Base-by-base conservation (phyloP, 1,140 invertebrate species). In the Heliconius hewitsoni region DNA sequence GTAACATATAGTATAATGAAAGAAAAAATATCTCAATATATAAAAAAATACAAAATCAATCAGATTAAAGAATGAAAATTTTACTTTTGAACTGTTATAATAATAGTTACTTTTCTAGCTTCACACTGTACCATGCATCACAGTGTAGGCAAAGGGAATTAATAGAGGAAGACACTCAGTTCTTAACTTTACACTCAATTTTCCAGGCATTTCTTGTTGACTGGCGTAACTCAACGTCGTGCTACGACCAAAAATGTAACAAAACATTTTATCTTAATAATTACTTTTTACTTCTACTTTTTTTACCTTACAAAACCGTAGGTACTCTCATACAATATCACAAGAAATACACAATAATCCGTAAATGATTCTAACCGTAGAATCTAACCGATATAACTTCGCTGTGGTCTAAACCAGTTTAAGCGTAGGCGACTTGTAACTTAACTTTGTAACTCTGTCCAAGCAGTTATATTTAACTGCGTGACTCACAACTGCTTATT, bases 321-420 rank as follows among this genome's bases (percentile, higher is more conserved):
- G 34, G 5, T 37, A 57, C n/a, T 23, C 55, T 11, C n/a, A 11
- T 23, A 57, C n/a, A 57, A 57, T 23, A 23, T 57, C n/a, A 46
- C 42, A 9, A 57, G 55, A 57, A 57, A 57, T 57, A 16, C 23
- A 66, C n/a, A 66, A 66, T 30, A 66, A 66, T 13, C 19, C 9
- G 8, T 57, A 57, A 66, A 66, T n/a, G 27, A 66, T 66, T 66
- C 27, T 27, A 60, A 11, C 60, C 27, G 27, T 30, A 66, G 60
- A 66, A 27, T 66, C 23, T 30, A 66, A 66, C 60, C 5, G 27
- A 27, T 66, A 66, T 66, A 30, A 1, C 23, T 27, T 66, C 23
- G 60, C n/a, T 60, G 55, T 66, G 60, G 60, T 66, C 60, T 30
- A 66, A 66, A 66, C 60, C 60, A 66, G 60, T 66, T 66, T 66